Evolutionary conservation across 2,113 vertebrate species (phyloP), one percentile per base, ranked within the genome.

Genomic region (Thomomys bottae): DNA sequence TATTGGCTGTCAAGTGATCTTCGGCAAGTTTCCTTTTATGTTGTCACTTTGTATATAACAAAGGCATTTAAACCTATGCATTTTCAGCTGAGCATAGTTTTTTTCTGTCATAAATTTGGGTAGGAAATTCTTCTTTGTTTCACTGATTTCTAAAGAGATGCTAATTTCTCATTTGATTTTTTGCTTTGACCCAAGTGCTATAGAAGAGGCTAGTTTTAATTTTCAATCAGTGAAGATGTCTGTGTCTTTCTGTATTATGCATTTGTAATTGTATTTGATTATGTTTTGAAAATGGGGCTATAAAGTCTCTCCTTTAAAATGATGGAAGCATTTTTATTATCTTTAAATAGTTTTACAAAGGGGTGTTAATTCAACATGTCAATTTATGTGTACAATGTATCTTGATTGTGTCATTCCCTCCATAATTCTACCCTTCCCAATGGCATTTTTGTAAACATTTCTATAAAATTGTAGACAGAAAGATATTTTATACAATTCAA

Each of bases 191-290:
- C 18, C 14, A 49, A 83, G 3, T 66, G 1, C 63, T 87, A 59
- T 24, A 36, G 59, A 61, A 75, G 23, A 90, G 17, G 7, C 36
- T 85, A 2, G 28, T 93, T 84, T 92, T 64, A 78, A 64, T 71
- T 92, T 77, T 49, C 14, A 81, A 24, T 64, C n/a, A 63, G 7
- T 81, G 84, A 82, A 59, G 38, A 68, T 73, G 66, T 85, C 38
- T 72, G 6, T 45, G 7, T 79, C 24, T 94, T 20, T 36, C 30
- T 94, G 79, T 71, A 82, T 71, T 77, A 42, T 73, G 38, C 15
- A 78, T 73, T 92, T 83, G 34, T 88, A 83, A 87, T 87, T 90
- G n/a, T 36, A 83, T 84, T 73, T 73, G 30, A n/a, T 45, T 85
- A 14, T 81, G 61, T 78, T 90, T 64, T 59, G 23, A 94, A 8